Percentiles rank a stretch among this genome's conserved stretches.
phyloP scores from a whole-genome alignment of 1,140 invertebrate genomes.

The Pogonomyrmex barbatus region DNA sequence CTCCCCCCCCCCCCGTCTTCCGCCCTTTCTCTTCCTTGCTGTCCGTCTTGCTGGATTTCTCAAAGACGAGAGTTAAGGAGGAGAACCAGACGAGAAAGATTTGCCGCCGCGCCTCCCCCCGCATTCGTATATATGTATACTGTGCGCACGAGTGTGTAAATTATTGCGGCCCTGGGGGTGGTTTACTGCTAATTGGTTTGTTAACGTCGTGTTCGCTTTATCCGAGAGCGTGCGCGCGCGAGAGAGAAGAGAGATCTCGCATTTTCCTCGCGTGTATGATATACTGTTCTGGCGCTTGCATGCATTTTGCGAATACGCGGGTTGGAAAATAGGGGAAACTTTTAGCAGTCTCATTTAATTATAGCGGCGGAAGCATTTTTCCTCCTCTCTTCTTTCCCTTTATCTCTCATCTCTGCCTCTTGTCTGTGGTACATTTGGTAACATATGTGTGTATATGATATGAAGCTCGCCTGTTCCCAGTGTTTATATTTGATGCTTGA shows the following conservation, averaged over 20 bases:
- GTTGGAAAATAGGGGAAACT: constrained; percentile 53
- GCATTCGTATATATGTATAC: constrained; percentile 36
- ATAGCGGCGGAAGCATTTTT: constrained; percentile 39
- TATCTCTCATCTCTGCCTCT: constrained; percentile 22
- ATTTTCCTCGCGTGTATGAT: constrained; percentile 45
- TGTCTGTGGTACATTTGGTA: neutral
- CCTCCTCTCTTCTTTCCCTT: constrained; percentile 17
- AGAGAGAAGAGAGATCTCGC: constrained; percentile 6
- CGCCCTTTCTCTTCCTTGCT: neutral
- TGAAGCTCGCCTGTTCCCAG: neutral
- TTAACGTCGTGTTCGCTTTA: constrained; percentile 80
- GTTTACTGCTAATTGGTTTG: constrained; percentile 84
- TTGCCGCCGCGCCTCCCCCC: neutral
- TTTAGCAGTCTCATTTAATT: constrained; percentile 58
- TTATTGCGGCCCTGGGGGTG: constrained; percentile 74
- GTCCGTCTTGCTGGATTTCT: constrained; percentile 21
- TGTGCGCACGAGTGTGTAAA: constrained; percentile 73
- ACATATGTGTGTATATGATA: neutral
- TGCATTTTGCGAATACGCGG: constrained; percentile 49
- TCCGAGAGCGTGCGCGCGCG: constrained; percentile 13
- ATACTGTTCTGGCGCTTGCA: constrained; percentile 15
- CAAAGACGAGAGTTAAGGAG: constrained; percentile 33
- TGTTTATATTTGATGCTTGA: constrained; percentile 19
- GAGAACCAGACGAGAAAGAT: constrained; percentile 38
- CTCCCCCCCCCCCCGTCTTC: neutral